Evolutionary conservation across 92 coral and sea anemone genomes (phyloP).

Genomic region (Porites cylindrica): DNA sequence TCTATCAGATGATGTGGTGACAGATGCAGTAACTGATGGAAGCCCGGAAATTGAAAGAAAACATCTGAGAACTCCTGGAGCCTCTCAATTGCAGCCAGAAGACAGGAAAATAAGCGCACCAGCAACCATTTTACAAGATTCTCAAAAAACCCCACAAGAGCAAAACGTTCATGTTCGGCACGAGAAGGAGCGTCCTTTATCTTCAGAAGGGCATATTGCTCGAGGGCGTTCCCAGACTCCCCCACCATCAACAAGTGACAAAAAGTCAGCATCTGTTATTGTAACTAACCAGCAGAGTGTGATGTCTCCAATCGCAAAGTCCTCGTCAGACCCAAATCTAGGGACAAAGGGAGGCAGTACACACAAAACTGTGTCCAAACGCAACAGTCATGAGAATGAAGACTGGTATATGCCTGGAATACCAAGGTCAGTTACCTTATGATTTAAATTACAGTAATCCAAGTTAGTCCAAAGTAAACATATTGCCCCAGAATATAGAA

Average conservation of each 20-base stretch:
- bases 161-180: neutral
- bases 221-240: conserved; percentile 25
- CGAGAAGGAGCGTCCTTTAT: neutral
- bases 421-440: conserved; percentile 67
- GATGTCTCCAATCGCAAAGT: conserved; percentile 31
- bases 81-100: neutral
- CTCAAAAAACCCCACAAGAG: neutral
- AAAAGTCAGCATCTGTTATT: neutral
- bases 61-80: neutral
- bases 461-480: neutral
- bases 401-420: conserved; percentile 96
- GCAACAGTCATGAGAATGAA: conserved; percentile 84
- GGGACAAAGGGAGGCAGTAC: neutral
- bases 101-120: conserved; percentile 23
- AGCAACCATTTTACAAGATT: neutral
- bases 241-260: conserved; percentile 16
- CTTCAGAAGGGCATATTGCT: conserved; percentile 8
- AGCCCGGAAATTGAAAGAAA: conserved; percentile 28
- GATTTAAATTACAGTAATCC: neutral
- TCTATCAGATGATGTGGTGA: conserved; percentile 17
- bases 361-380: conserved; percentile 42
- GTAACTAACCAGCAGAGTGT: neutral
- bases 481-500: neutral
- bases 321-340: conserved; percentile 62
- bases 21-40: conserved; percentile 30